These are phyloP conservation scores for Homarus gammarus DNA, from an alignment of 2,888 invertebrate species.

Conservation along the genomic window DNA sequence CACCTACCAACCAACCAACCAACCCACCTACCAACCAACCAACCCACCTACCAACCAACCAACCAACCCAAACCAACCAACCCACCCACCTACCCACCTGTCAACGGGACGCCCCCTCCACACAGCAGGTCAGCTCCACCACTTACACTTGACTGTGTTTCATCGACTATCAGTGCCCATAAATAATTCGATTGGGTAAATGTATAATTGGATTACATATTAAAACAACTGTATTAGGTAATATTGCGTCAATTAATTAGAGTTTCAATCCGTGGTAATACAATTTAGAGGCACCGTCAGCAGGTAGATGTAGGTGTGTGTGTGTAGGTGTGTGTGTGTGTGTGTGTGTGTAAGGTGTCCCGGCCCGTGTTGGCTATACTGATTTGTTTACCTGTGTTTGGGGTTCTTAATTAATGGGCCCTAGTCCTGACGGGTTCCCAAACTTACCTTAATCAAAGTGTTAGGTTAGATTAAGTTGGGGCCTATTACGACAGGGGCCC, in stretches of 20 bases:
- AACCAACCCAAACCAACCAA: neutral
- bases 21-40: neutral
- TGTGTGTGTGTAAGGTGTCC: slow-evolving; percentile 26
- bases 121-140: no score
- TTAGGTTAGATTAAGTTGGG: no score
- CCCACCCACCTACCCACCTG: no score
- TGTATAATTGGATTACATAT: neutral
- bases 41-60: neutral
- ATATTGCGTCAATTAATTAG: neutral
- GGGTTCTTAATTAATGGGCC: no score
- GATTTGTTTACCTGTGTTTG: no score
- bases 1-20: neutral
- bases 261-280: neutral
- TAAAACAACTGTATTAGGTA: neutral
- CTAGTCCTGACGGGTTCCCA: no score
- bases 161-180: neutral
- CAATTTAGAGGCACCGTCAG: neutral
- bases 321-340: slow-evolving; percentile 11
- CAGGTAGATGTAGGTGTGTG: neutral
- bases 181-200: neutral
- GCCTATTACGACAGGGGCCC: no score
- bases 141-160: neutral
- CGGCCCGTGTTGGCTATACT: no score
- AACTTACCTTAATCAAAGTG: no score
- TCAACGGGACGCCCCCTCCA: no score